Base-by-base conservation (phyloP, 2,797 vertebrate genomes). In the Halcyon leucocephala region DNA sequence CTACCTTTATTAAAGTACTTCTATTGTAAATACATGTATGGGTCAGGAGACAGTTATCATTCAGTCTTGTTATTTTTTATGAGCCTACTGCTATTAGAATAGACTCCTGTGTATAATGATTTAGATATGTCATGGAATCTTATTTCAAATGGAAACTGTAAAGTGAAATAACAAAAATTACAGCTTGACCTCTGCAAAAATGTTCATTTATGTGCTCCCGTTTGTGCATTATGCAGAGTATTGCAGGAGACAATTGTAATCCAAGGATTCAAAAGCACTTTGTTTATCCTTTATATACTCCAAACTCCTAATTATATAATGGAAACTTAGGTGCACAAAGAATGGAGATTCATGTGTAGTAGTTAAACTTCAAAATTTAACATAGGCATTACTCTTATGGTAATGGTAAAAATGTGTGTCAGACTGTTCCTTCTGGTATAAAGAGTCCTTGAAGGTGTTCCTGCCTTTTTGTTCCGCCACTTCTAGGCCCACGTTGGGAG, bases 1-100 rank as follows among this genome's bases (percentile, higher is more conserved):
- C 96, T 97, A 97, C 97, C 97, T 98, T 97, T 97, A 97, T 98
- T 97, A 98, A 97, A 97, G 91, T 87, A 74, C 73, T 97, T 90
- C 61, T 97, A 95, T 44, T 97, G 86, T 97, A 97, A 98, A 97
- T 96, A 97, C 72, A 95, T 96, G 83, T 96, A 94, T 97, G 93
- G 97, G 96, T 98, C 98, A 98, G 92, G 94, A 97, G 94, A 94
- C 82, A 92, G 96, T 96, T 94, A 95, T 97, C 93, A 96, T 97
- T 98, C 89, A 74, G 78, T 88, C 49, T 95, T 97, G 97, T 97
- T 98, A 96, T 97, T 97, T 98, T 97, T 97, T 95, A 97, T 78
- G 81, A 97, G 97, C 97, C 97, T 94, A 39, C 93, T 92, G 93
- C 90, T 96, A 95, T 96, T 97, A 95, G 95, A 98, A 90, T 61